Percentiles rank a stretch among this genome's conserved stretches.
phyloP scores from a whole-genome alignment of 30 jellyfish, hydroid and myxozoan species.

The Rhopilema esculentum region DNA sequence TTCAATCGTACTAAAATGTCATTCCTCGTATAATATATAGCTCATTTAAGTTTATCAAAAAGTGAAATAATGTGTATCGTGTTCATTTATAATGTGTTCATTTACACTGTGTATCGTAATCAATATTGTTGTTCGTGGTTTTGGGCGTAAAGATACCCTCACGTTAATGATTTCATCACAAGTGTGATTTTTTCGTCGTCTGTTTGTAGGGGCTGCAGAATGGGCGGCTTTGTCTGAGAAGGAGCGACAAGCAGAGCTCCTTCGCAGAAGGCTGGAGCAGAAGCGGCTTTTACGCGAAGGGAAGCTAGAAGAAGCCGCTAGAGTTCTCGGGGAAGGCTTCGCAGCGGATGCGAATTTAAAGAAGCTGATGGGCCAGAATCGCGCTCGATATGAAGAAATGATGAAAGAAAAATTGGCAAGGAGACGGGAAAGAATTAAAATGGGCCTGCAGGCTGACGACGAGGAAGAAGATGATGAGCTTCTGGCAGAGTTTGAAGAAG shows the following conservation, averaged over 20 bases:
- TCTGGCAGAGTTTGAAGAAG: conserved; percentile 69
- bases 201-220: conserved; percentile 96
- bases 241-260: conserved; percentile 89
- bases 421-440: conserved; percentile 68
- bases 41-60: too few relatives aligned
- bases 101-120: too few relatives aligned
- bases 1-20: too few relatives aligned
- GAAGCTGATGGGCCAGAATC: conserved; percentile 93
- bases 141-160: too few relatives aligned
- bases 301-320: conserved; percentile 96
- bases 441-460: conserved; percentile 84
- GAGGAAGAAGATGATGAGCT: conserved; percentile 54
- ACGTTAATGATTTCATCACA: too few relatives aligned
- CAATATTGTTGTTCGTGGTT: too few relatives aligned
- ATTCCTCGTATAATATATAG: too few relatives aligned
- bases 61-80: too few relatives aligned
- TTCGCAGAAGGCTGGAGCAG: conserved; percentile 86
- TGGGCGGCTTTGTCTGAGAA: conserved; percentile 91
- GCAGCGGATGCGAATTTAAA: conserved; percentile 85
- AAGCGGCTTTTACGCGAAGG: conserved; percentile 87
- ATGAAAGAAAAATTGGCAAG: conserved; percentile 81
- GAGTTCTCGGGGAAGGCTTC: conserved; percentile 92
- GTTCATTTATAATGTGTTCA: too few relatives aligned
- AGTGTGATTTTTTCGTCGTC: too few relatives aligned
- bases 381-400: conserved; percentile 87